Evolutionary conservation across 2,797 vertebrate genomes (phyloP).

Genomic region (Cuculus canorus): DNA sequence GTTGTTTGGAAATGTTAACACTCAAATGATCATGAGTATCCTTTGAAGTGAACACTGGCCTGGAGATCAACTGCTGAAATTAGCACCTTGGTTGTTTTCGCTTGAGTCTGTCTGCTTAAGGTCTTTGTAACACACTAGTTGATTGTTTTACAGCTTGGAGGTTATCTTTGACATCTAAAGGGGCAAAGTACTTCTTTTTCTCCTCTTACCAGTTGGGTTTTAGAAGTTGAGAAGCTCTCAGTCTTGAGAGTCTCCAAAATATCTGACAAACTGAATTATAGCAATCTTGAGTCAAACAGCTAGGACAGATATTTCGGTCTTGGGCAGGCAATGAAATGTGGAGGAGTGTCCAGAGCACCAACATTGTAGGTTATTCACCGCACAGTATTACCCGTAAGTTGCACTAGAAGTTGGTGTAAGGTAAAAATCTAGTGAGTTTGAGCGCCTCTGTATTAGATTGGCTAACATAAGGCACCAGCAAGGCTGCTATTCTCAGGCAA

Average conservation of each 20-base stretch:
- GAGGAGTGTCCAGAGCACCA: not conserved
- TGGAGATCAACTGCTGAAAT: conserved; percentile 71
- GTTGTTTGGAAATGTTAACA: conserved; percentile 72
- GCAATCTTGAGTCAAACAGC: not conserved
- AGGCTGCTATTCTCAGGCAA: conserved; percentile 34
- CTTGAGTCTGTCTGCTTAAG: conserved; percentile 12
- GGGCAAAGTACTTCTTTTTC: conserved; percentile 18
- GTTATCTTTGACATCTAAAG: conserved; percentile 62
- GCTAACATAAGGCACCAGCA: not conserved
- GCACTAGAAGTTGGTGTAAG: not conserved
- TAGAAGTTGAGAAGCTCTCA: not conserved
- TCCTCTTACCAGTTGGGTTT: not conserved
- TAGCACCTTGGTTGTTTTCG: conserved; percentile 51
- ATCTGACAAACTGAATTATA: not conserved
- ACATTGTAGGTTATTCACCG: not conserved
- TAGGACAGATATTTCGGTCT: not conserved
- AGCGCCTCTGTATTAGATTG: not conserved
- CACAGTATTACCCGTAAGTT: not conserved
- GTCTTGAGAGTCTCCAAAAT: not conserved
- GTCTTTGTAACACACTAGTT: not conserved
- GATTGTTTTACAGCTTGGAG: conserved; percentile 57
- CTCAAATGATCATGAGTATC: conserved; percentile 36
- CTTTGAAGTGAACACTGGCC: conserved; percentile 69
- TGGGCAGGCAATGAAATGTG: not conserved
- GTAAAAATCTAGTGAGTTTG: not conserved